Base-by-base conservation (phyloP, 2,888 invertebrate species). In the Eueremaeus valkanovi region DNA sequence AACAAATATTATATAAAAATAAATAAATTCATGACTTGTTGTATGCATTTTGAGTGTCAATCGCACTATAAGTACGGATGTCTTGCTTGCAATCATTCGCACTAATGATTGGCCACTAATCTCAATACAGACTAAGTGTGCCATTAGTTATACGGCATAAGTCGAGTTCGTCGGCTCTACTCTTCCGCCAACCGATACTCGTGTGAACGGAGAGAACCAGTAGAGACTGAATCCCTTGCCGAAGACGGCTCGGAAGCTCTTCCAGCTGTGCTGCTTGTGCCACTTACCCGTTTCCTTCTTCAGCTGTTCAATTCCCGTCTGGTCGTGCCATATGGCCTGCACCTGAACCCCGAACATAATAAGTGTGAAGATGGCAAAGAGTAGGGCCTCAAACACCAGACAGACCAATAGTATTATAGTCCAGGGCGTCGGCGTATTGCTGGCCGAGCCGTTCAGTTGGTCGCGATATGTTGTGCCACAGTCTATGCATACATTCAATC, bases 331-430 rank as follows among this genome's bases (percentile, higher is more conserved):
- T 82, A 99, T 98, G 33, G 98, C 96, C 82, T 94, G 93, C 58
- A 99, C 85, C 84, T 97, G 97, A 0, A 96, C 95, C 70, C 92
- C 93, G 81, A 96, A 89, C 99, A 99, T 99, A 58, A 99, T 94
- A 33, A 92, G 90, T 0, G 98, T 98, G 85, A 99, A 99, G 80
- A 98, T 93, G 29, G 96, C 95, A 86, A 99, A 99, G 70, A 99
- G 88, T 51, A 99, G 87, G 0, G 95, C 93, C 85, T 97, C 96
- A 80, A 96, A 95, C 74, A 93, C 90, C 45, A 97, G 87, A 83
- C 96, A 94, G 75, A 97, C 87, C 72, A 97, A 85, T 55, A 97
- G 86, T 11, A 96, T 90, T 24, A 98, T 96, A 0, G 97, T 98
- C 0, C 94, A 93, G 2, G 98, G 97, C 24, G 98, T 97, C 8